Evolutionary conservation across 2,113 vertebrate species (phyloP).

Genomic region (Pteronura brasiliensis): DNA sequence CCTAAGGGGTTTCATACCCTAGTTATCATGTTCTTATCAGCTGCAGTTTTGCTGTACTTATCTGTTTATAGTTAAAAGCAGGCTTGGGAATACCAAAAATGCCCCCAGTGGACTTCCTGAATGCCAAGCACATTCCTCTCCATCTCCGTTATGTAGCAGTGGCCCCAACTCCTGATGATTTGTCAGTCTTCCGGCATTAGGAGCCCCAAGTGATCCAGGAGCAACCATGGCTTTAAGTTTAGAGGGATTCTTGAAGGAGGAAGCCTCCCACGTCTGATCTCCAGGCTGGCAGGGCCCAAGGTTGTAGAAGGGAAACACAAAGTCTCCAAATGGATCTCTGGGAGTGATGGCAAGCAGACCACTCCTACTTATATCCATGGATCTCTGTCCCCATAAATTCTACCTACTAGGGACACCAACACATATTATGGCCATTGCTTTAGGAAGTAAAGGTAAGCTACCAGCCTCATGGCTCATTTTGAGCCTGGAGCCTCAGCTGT

Average conservation of each 20-base stretch:
- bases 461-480: background rate
- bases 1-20: background rate
- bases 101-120: too few relatives aligned
- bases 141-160: background rate
- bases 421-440: background rate
- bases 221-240: too few relatives aligned
- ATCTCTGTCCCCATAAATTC: background rate
- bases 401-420: background rate
- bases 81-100: background rate
- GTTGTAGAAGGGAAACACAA: background rate
- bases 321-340: background rate
- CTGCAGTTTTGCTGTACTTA: background rate
- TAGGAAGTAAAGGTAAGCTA: background rate
- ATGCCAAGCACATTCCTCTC: background rate
- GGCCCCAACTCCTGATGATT: background rate
- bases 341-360: background rate
- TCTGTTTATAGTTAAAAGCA: background rate
- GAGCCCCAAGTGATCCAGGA: background rate
- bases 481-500: background rate
- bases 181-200: background rate
- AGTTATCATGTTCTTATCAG: background rate
- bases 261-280: background rate
- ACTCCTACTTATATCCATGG: background rate
- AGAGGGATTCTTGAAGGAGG: background rate
- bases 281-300: background rate